These are phyloP conservation scores for Drosophila atripex DNA, from an alignment of 2,888 invertebrate genomes.

Conservation along the genomic window DNA sequence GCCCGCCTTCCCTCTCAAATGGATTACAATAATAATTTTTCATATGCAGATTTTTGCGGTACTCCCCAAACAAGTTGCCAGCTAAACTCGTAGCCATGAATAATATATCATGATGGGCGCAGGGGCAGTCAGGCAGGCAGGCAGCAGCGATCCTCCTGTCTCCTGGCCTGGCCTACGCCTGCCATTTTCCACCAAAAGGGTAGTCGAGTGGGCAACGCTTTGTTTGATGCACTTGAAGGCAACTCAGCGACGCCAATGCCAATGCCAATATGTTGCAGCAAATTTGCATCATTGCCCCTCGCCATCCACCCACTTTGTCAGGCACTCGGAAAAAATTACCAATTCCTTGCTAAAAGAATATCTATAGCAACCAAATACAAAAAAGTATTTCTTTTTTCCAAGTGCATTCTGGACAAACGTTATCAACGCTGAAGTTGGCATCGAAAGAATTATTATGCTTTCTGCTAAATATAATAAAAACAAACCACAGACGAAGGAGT, in stretches of 20 bases:
- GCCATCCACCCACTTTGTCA: conserved; percentile 37
- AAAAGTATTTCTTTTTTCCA: background rate
- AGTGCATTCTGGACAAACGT: conserved; percentile 63
- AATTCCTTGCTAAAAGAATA: background rate
- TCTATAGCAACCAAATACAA: too few relatives aligned
- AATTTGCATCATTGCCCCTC: conserved; percentile 69
- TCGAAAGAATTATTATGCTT: conserved; percentile 81
- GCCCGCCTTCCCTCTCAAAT: conserved; percentile 61
- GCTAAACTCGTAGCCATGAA: conserved; percentile 69
- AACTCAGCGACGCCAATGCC: conserved; percentile 65
- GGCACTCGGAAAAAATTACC: conserved; percentile 3
- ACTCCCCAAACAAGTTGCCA: conserved; percentile 70
- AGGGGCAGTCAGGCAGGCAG: conserved; percentile 20
- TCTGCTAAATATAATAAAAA: conserved; percentile 80
- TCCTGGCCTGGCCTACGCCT: conserved; percentile 46
- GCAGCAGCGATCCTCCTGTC: background rate
- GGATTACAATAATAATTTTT: conserved; percentile 80
- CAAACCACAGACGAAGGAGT: conserved; percentile 61
- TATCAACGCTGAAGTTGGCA: conserved; percentile 64
- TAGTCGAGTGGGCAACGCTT: conserved; percentile 60
- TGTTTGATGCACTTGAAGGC: conserved; percentile 70
- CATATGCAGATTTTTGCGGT: conserved; percentile 74
- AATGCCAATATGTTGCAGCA: conserved; percentile 78
- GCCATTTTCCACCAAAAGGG: conserved; percentile 34
- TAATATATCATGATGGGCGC: conserved; percentile 71